Conservation (phyloP, 2,888 invertebrate genomes). For the Melieria picta region DNA sequence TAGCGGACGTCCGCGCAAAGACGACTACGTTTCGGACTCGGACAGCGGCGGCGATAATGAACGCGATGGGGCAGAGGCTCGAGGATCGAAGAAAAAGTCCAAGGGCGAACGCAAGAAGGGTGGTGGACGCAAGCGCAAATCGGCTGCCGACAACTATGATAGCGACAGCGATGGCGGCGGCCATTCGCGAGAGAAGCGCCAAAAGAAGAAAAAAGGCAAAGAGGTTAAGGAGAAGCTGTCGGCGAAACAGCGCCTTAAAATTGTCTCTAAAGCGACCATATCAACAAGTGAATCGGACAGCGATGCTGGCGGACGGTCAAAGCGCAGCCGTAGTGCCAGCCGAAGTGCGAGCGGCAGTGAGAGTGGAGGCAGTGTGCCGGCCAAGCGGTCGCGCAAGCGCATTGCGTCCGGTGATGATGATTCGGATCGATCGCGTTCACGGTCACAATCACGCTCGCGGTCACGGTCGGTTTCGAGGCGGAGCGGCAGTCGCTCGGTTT, state of each 20-base stretch:
- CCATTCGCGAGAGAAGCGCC: constrained; percentile 70
- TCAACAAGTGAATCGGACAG: constrained; percentile 84
- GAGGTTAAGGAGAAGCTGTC: constrained; percentile 68
- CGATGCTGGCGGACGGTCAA: constrained; percentile 62
- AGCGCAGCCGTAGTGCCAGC: constrained; percentile 50
- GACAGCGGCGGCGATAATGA: constrained; percentile 67
- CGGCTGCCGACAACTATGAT: constrained; percentile 66
- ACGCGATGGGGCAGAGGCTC: constrained; percentile 52
- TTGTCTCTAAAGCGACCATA: constrained; percentile 94
- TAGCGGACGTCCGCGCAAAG: constrained; percentile 71
- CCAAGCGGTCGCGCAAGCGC: constrained; percentile 47
- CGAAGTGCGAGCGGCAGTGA: constrained; percentile 57
- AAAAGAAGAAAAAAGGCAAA: constrained; percentile 71
- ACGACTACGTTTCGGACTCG: constrained; percentile 83
- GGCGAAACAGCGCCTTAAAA: constrained; percentile 85
- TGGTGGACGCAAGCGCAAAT: constrained; percentile 66
- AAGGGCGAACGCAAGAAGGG: constrained; percentile 66
- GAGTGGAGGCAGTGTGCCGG: constrained; percentile 51
- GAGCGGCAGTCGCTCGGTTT: constrained; percentile 40
- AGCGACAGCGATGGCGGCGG: constrained; percentile 73
- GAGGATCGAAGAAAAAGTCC: constrained; percentile 55
- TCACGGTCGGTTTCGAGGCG: constrained; percentile 51
- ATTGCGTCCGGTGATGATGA: constrained; percentile 55
- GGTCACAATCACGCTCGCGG: constrained; percentile 47
- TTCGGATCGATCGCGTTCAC: constrained; percentile 51